Evolutionary conservation across 2,113 vertebrate species (phyloP), one percentile per base, ranked within the genome.

Genomic region (Anseranas semipalmata): DNA sequence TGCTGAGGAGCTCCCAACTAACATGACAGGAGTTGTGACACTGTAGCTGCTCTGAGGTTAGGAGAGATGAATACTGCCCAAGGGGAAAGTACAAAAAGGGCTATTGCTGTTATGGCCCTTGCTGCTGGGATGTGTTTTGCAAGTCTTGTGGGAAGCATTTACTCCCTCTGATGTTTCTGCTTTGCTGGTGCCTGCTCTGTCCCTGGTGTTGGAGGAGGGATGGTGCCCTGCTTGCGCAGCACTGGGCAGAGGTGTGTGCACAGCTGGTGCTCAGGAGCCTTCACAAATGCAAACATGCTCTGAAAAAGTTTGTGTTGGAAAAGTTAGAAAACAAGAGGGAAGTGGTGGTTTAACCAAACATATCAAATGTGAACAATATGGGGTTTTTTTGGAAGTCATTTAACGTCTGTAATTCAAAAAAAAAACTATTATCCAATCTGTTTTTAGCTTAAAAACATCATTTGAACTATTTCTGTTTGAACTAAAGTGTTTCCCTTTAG

Each of bases 271-370:
- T 73, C 63, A 12, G 53, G 41, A 70, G 10, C 14, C n/a, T 68
- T 56, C 60, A 19, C 12, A 25, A 18, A 35, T 67, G 32, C 12
- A 32, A 10, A 5, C 6, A 3, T 9, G 24, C 46, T 32, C 35
- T 52, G 43, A 10, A 24, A 73, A 63, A 1, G 2, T 50, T 76
- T 0, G 0, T 9, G 2, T 2, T 41, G 63, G 53, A 59, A 76
- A 77, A 70, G 15, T 11, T 5, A 35, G 21, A 65, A 59, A 70
- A 41, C 2, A 55, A 50, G 43, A 81, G 33, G 5, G 32, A 90
- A 65, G 55, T 1, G n/a, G 46, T 24, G 24, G 28, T 73, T 67
- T 35, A 52, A 62, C 24, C 2, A 43, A 58, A 78, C 33, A 3
- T 22, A n/a, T 9, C 11, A 50, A 45, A 60, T 5, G 5, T 20